These are phyloP conservation scores for Caloenas nicobarica DNA, from an alignment of 2,113 vertebrate genomes.

Conservation along the genomic window DNA sequence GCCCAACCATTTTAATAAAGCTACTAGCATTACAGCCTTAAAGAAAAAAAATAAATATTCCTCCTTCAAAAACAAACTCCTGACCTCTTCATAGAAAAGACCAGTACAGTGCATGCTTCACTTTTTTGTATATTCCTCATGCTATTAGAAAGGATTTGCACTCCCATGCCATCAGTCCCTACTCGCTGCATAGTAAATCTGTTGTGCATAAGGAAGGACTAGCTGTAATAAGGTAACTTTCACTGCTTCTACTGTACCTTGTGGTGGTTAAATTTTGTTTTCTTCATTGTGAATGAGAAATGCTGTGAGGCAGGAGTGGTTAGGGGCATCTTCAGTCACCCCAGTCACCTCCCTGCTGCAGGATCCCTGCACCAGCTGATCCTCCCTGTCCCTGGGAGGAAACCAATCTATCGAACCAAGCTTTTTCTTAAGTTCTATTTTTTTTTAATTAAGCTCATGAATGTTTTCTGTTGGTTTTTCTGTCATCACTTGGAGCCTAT, in stretches of 20 bases:
- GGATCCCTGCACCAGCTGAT: background rate
- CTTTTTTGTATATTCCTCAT: background rate
- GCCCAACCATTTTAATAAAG: conserved; percentile 32
- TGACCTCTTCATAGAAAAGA: background rate
- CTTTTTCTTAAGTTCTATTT: background rate
- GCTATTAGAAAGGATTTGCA: background rate
- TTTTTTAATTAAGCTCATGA: background rate
- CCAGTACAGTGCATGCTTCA: background rate
- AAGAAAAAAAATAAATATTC: background rate
- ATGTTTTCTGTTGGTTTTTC: background rate
- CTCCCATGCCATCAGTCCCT: background rate
- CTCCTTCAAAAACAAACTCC: conserved; percentile 3
- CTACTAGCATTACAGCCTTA: background rate
- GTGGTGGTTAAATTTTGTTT: background rate
- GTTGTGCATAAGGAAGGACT: background rate
- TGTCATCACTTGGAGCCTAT: background rate
- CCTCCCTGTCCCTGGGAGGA: background rate
- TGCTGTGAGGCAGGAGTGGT: background rate
- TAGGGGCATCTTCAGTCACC: background rate
- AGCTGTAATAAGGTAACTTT: background rate
- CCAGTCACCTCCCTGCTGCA: background rate
- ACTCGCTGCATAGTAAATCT: background rate
- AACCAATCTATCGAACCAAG: background rate
- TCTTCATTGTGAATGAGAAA: background rate
- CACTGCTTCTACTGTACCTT: background rate